A percentile compares a stretch with the other conserved stretches of the same genome.
phyloP scores from a whole-genome alignment of 2,113 vertebrate genomes.

The rabbit (Oryctolagus cuniculus) region mOryCun1.1 NC_091439.1:133633501-133634000 shows the following conservation, averaged over 20 bases:
- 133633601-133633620: constrained; percentile 90
- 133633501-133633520: constrained; percentile 91
- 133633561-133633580: constrained; percentile 87
- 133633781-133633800: constrained; percentile 85
- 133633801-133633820: constrained; percentile 88
- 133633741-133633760: constrained; percentile 93
- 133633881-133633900: constrained; percentile 88
- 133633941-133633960: constrained; percentile 90
- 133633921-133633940: constrained; percentile 88
- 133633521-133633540: constrained; percentile 92
- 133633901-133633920: constrained; percentile 89
- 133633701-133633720: constrained; percentile 91
- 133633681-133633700: constrained; percentile 91
- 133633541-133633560: constrained; percentile 88
- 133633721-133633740: constrained; percentile 91
- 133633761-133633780: constrained; percentile 88
- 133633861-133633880: constrained; percentile 83
- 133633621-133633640: constrained; percentile 91
- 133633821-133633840: constrained; percentile 85
- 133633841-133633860: constrained; percentile 86
- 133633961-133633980: constrained; percentile 88
- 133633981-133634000: constrained; percentile 92
- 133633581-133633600: constrained; percentile 94
- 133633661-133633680: constrained; percentile 90
- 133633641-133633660: constrained; percentile 90